Evolutionary conservation across 1,140 invertebrate genomes (phyloP).

Genomic region (Sitophilus oryzae): DNA sequence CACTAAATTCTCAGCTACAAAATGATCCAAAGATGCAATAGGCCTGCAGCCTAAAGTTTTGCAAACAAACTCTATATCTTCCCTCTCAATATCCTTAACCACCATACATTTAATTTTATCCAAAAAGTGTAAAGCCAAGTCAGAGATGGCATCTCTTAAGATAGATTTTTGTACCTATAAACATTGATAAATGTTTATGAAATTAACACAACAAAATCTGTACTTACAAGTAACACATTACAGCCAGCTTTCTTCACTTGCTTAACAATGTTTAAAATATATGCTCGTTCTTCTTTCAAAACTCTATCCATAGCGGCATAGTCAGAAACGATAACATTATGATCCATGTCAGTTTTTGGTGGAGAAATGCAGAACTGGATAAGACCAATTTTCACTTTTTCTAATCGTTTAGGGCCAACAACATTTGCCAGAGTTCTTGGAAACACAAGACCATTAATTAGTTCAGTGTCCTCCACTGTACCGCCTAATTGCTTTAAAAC

Average conservation of each 20-base stretch:
- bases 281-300: constrained; percentile 94
- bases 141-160: constrained; percentile 93
- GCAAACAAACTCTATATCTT: constrained; percentile 96
- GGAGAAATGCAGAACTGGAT: constrained; percentile 99
- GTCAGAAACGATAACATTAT: constrained; percentile 95
- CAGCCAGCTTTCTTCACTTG: constrained; percentile 98
- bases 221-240: constrained; percentile 85
- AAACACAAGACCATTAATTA: constrained; percentile 93
- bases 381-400: constrained; percentile 97
- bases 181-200: background rate
- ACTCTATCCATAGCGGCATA: constrained; percentile 99
- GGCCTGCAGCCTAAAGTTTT: constrained; percentile 93
- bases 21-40: constrained; percentile 98
- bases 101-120: constrained; percentile 99
- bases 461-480: constrained; percentile 95
- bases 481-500: constrained; percentile 94
- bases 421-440: constrained; percentile 83
- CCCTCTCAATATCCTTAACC: constrained; percentile 94
- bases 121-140: constrained; percentile 95
- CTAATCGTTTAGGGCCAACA: constrained; percentile 86
- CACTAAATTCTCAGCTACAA: constrained; percentile 84
- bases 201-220: background rate
- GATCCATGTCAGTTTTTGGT: constrained; percentile 99
- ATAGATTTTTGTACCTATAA: constrained; percentile 86
- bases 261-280: constrained; percentile 98